Base-by-base conservation (phyloP, 2,797 vertebrate genomes). In the Neoniphon sammara region DNA sequence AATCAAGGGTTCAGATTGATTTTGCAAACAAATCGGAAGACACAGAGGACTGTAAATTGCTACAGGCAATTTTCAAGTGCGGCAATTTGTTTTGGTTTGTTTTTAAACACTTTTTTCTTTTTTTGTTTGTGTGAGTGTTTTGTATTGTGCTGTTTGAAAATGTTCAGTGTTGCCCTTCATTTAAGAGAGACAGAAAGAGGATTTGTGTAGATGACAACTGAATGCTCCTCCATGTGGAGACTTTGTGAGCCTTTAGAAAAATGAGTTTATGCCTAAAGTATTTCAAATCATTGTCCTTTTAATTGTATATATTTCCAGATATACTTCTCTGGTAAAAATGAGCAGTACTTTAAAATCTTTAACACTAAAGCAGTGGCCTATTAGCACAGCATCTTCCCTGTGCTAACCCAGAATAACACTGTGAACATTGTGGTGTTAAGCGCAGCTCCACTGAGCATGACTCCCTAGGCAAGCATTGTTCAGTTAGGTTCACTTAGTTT, bases 11-110 rank as follows among this genome's bases (percentile, higher is more conserved):
- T 65, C 55, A 73, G 23, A 60, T 80, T 75, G 70, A 75, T 78
- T 88, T 84, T 79, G 31, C 77, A 74, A 89, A 55, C 58, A 75
- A 83, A 88, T 87, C 53, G 54, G 30, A 71, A 78, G 70, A 82
- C 65, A 44, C 77, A 64, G 52, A 42, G 46, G 47, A 81, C 75
- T 75, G 60, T 66, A 82, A 85, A 83, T 85, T 85, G 80, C 79
- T 72, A 58, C 42, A 17, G 74, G 83, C 73, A 68, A 55, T 84
- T 89, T 65, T 39, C 42, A 73, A 63, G 63, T 21, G 66, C 65
- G 72, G 77, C 79, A 85, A 87, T 88, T 83, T 85, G n/a, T n/a
- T n/a, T n/a, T 23, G 57, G 49, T 65, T 88, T 82, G 62, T 69
- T 86, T 86, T 67, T 60, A 21, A 75, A 58, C 59, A 73, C 72